phyloP scores from a whole-genome alignment of 2,888 invertebrate genomes.

The Vandiemenella viatica region DNA sequence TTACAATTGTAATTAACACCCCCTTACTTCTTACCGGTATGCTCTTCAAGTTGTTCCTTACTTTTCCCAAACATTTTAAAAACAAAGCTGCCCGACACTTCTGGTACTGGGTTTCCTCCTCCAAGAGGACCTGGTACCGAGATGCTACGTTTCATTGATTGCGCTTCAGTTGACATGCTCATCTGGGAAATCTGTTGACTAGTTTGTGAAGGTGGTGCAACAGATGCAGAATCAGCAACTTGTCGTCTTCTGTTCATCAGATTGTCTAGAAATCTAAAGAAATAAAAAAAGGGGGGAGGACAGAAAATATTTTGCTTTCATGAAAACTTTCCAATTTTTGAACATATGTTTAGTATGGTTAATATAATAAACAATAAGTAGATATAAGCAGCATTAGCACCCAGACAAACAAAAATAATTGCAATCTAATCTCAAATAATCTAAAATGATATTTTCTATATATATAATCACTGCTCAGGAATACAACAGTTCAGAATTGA shows the following conservation, averaged over 20 bases:
- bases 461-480: no score
- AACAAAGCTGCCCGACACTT: conserved; percentile 13
- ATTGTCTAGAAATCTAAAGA: conserved; percentile 46
- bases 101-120: conserved; percentile 27
- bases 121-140: conserved; percentile 27
- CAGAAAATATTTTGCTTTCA: neutral
- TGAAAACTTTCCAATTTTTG: no score
- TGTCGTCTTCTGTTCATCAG: conserved; percentile 59
- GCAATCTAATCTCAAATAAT: no score
- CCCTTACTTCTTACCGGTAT: no score
- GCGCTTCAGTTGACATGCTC: conserved; percentile 19
- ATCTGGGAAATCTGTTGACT: conserved; percentile 20
- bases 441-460: no score
- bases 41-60: neutral
- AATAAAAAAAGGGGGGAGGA: conserved; percentile 3
- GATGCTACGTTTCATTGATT: conserved; percentile 17
- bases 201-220: conserved; percentile 25
- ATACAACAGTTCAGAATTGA: no score
- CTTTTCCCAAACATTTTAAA: conserved; percentile 17
- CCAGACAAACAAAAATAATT: no score
- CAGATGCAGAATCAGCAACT: conserved; percentile 47
- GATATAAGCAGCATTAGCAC: no score
- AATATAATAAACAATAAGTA: no score
- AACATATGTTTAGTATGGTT: no score
- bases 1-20: no score